Conservation (phyloP, 2,113 vertebrate genomes). For the Hiodon alosoides region DNA sequence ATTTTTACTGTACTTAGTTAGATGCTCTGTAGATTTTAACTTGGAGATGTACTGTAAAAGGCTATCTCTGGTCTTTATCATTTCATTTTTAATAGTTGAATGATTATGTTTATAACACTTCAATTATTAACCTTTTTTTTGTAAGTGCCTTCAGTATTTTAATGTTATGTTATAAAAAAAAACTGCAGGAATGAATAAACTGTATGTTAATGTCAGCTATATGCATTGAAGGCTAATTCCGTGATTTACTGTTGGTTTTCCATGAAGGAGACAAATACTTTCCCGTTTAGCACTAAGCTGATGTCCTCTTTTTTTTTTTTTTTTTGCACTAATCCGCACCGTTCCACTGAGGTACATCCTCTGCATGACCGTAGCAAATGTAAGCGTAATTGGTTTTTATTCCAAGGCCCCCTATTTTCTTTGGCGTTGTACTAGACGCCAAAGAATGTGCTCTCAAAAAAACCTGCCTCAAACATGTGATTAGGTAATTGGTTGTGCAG, state of each 20-base stretch:
- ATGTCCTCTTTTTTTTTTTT: not conserved
- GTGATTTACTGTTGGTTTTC: not conserved
- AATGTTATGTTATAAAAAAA: constrained; percentile 66
- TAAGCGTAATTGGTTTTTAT: not conserved
- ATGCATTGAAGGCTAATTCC: not conserved
- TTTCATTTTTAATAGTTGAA: constrained; percentile 50
- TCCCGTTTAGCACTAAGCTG: not conserved
- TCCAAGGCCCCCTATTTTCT: not conserved
- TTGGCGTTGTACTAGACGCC: not conserved
- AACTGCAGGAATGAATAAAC: constrained; percentile 45
- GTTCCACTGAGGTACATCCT: not conserved
- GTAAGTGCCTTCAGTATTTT: constrained; percentile 95
- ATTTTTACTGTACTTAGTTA: constrained; percentile 68
- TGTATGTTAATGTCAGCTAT: constrained; percentile 35
- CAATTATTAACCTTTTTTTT: constrained; percentile 69
- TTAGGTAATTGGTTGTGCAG: no score
- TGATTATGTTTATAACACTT: constrained; percentile 61
- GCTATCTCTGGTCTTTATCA: constrained; percentile 45
- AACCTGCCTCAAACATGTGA: not conserved
- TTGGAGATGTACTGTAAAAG: constrained; percentile 62
- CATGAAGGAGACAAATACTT: not conserved
- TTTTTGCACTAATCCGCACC: not conserved
- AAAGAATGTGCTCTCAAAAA: not conserved
- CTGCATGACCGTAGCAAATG: not conserved
- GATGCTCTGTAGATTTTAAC: constrained; percentile 57